Evolutionary conservation across 2,797 vertebrate species (phyloP).

Genomic region (Cirrhinus molitorella): DNA sequence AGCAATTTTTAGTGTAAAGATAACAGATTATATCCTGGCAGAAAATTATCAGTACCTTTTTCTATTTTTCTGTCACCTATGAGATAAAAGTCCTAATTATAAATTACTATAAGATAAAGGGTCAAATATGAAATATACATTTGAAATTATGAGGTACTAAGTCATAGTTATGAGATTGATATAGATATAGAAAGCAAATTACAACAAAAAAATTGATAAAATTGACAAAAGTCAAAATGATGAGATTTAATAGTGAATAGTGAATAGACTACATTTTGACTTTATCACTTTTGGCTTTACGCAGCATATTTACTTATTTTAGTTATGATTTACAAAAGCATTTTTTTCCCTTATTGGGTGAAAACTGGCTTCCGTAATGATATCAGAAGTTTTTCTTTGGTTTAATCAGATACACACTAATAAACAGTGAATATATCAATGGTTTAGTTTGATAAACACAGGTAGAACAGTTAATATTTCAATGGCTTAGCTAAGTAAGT

Average conservation of each 20-base stretch:
- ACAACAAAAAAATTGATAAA: too few species aligned
- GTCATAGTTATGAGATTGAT: too few species aligned
- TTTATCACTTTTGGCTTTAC: background rate
- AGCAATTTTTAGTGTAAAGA: background rate
- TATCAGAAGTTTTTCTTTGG: background rate
- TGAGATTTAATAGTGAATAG: too few species aligned
- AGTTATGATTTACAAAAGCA: background rate
- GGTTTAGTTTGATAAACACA: background rate
- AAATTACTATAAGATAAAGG: too few species aligned
- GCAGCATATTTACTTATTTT: too few species aligned
- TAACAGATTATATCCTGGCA: too few species aligned
- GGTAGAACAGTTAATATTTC: background rate
- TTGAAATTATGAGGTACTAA: background rate
- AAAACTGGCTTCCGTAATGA: background rate
- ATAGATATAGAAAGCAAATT: too few species aligned
- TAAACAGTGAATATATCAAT: background rate
- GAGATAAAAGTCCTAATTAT: background rate
- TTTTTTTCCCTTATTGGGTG: background rate
- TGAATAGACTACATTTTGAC: background rate
- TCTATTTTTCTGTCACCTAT: background rate
- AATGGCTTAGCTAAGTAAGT: background rate
- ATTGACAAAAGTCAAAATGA: too few species aligned
- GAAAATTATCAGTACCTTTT: too few species aligned
- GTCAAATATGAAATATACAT: too few species aligned
- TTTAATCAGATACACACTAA: slow-evolving; percentile 5